These are phyloP conservation scores for Oreochromis mossambicus DNA, from an alignment of 2,797 vertebrate genomes.

Conservation along the genomic window DNA sequence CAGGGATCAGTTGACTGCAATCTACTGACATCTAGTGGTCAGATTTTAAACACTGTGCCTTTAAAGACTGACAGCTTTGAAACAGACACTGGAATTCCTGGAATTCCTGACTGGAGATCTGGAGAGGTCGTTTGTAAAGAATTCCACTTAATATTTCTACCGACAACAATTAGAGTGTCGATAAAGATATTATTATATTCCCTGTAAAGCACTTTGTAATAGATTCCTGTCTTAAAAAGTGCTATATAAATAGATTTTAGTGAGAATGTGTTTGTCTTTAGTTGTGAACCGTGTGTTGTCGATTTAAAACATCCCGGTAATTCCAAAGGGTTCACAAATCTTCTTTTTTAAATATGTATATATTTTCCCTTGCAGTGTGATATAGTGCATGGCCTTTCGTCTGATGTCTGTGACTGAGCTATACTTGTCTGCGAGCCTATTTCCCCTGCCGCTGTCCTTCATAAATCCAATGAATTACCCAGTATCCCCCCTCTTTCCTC, in stretches of 20 bases:
- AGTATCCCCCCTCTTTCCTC: slow-evolving; percentile 46
- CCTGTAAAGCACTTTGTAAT: neutral
- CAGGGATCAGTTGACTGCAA: neutral
- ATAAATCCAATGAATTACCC: slow-evolving; percentile 66
- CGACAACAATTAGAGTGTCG: neutral
- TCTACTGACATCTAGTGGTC: neutral
- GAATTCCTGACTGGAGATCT: neutral
- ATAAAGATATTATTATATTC: neutral
- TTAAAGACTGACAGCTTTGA: neutral
- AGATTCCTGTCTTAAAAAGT: neutral
- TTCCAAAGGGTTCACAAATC: neutral
- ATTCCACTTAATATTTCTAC: neutral
- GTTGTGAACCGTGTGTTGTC: neutral
- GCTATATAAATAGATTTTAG: neutral
- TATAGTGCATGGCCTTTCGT: slow-evolving; percentile 57
- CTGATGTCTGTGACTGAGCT: slow-evolving; percentile 63
- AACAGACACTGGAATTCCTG: neutral
- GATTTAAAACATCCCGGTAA: neutral
- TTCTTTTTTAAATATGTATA: neutral
- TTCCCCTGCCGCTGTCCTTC: slow-evolving; percentile 44
- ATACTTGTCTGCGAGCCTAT: slow-evolving; percentile 49
- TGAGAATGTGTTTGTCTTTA: neutral
- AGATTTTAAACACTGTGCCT: neutral
- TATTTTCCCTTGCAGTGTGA: slow-evolving; percentile 33
- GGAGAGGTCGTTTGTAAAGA: neutral